These are phyloP conservation scores for Sebastes vulpes DNA, from an alignment of 2,797 vertebrate genomes.

Conservation along the genomic window DNA sequence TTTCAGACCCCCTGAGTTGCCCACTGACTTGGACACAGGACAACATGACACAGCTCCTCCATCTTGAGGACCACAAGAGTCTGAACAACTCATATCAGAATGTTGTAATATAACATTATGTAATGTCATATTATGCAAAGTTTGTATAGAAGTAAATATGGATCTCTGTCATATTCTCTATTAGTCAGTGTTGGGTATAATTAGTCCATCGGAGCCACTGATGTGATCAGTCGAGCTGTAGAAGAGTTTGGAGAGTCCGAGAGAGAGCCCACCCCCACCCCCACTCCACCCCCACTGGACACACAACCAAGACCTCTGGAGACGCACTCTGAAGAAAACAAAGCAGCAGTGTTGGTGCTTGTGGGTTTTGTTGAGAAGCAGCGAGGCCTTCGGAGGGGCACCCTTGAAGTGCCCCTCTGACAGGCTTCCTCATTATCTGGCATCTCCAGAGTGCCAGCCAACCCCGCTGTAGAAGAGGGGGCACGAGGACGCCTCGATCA, in stretches of 20 bases:
- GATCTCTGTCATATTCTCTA: not conserved
- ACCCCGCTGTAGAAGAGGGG: slow-evolving; percentile 56
- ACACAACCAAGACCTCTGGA: slow-evolving; percentile 27
- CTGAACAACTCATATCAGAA: slow-evolving; percentile 8
- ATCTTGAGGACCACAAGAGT: rapidly evolving
- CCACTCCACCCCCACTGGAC: not conserved
- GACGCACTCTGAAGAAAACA: slow-evolving; percentile 44
- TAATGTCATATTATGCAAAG: not conserved
- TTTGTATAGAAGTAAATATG: slow-evolving; percentile 1
- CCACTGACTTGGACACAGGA: too few relatives aligned
- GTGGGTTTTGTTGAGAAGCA: slow-evolving; percentile 47
- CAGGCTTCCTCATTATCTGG: slow-evolving; percentile 81
- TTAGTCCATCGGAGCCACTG: slow-evolving; percentile 9
- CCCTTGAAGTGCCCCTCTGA: slow-evolving; percentile 76
- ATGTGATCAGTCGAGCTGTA: slow-evolving; percentile 3
- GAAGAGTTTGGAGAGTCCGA: not conserved
- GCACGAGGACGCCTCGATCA: slow-evolving; percentile 56
- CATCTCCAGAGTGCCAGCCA: slow-evolving; percentile 72
- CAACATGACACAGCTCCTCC: not conserved
- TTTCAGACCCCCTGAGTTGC: too few relatives aligned
- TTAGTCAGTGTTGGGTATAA: slow-evolving; percentile 15
- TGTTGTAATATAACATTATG: not conserved
- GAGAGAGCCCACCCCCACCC: not conserved
- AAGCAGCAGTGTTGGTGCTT: slow-evolving; percentile 46
- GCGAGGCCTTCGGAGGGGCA: slow-evolving; percentile 65